Evolutionary conservation across 2,113 vertebrate species (phyloP).

Genomic region (Corythornis cristatus): DNA sequence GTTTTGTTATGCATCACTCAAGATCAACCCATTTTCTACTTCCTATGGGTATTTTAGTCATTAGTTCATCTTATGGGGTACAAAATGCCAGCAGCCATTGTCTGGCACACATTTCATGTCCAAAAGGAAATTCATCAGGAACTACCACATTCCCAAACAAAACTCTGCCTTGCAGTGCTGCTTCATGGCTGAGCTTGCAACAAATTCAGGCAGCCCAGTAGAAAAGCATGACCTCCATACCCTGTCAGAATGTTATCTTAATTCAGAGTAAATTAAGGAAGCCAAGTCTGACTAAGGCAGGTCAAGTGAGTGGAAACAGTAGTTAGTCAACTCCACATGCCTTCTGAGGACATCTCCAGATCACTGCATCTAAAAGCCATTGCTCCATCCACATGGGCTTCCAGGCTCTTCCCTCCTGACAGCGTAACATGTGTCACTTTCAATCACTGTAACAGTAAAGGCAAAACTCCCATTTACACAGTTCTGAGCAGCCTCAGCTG

Average conservation of each 20-base stretch:
- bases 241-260: neutral
- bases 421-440: rapidly evolving
- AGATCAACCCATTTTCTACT: neutral
- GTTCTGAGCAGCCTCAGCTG: neutral
- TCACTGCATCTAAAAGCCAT: rapidly evolving
- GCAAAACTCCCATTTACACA: neutral
- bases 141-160: too few relatives aligned
- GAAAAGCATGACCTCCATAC: rapidly evolving
- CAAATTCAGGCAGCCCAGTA: neutral
- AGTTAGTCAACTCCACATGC: neutral
- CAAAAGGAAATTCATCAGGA: neutral
- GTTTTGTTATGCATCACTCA: neutral
- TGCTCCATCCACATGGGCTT: rapidly evolving
- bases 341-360: neutral
- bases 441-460: neutral
- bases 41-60: neutral
- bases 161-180: neutral
- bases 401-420: neutral
- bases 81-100: neutral
- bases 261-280: neutral
- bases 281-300: neutral
- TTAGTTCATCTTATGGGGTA: neutral
- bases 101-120: neutral
- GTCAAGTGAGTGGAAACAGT: neutral
- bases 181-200: rapidly evolving